Conservation (phyloP, 92 coral and sea anemone species). For the Epizoanthus rinbou region DNA sequence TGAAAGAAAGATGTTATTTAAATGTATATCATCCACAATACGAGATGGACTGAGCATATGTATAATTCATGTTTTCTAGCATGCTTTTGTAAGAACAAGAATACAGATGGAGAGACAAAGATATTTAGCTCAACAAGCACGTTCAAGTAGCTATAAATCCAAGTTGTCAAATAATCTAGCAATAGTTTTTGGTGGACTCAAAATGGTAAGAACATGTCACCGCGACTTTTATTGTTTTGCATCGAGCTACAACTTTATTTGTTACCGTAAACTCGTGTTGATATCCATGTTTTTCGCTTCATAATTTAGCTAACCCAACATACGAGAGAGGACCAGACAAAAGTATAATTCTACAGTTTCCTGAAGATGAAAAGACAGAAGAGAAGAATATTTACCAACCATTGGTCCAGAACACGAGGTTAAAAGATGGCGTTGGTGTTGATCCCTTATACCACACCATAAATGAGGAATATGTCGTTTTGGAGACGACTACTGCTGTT, state of each 20-base stretch:
- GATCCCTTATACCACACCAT: neutral
- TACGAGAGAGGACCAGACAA: slow-evolving; percentile 33
- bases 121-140: too few relatives aligned
- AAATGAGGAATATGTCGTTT: neutral
- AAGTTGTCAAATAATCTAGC: too few relatives aligned
- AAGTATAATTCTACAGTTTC: neutral
- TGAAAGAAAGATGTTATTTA: too few relatives aligned
- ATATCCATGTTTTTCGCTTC: neutral
- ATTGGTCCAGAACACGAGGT: slow-evolving; percentile 6
- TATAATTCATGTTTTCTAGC: too few relatives aligned
- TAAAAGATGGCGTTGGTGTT: neutral
- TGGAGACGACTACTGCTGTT: neutral
- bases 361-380: neutral
- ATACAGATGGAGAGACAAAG: too few relatives aligned
- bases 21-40: too few relatives aligned
- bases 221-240: neutral
- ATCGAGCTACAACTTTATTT: neutral
- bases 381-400: slow-evolving; percentile 8
- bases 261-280: neutral
- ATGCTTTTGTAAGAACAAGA: too few relatives aligned
- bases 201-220: too few relatives aligned
- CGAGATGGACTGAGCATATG: too few relatives aligned
- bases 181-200: too few relatives aligned
- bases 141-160: too few relatives aligned
- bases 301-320: slow-evolving; percentile 16